phyloP scores from a whole-genome alignment of 1,140 invertebrate species.

The Phocides pigmalion region DNA sequence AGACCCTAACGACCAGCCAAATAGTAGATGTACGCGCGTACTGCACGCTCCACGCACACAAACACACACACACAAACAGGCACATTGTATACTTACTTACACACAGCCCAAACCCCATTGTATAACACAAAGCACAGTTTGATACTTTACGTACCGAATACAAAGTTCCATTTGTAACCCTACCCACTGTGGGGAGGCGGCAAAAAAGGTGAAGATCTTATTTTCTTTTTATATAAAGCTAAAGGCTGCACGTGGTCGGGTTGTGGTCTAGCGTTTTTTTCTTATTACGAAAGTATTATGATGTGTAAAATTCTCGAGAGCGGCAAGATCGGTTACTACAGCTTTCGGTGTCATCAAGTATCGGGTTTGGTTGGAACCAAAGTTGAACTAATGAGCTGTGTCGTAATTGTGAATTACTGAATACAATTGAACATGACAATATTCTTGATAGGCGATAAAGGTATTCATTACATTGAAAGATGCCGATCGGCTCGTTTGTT shows the following conservation, averaged over 20 bases:
- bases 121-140: constrained; percentile 45
- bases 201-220: constrained; percentile 69
- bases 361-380: constrained; percentile 40
- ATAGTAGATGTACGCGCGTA: constrained; percentile 54
- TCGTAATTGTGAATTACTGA: constrained; percentile 28
- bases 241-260: constrained; percentile 76
- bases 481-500: constrained; percentile 14
- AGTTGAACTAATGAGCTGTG: constrained; percentile 27
- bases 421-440: constrained; percentile 33
- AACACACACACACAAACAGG: constrained; percentile 8
- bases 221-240: constrained; percentile 63
- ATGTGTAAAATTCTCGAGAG: constrained; percentile 71
- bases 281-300: constrained; percentile 74
- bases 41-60: constrained; percentile 56
- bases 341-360: constrained; percentile 45
- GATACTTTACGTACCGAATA: constrained; percentile 59
- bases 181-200: constrained; percentile 57
- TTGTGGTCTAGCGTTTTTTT: constrained; percentile 75
- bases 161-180: constrained; percentile 78
- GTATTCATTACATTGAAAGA: constrained; percentile 25
- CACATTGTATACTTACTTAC: no score
- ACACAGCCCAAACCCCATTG: constrained; percentile 33
- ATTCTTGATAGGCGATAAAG: constrained; percentile 20
- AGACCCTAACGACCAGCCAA: constrained; percentile 45
- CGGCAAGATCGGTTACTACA: constrained; percentile 62